These are phyloP conservation scores for Leguminivora glycinivorella DNA, from an alignment of 1,140 invertebrate species.

Conservation along the genomic window DNA sequence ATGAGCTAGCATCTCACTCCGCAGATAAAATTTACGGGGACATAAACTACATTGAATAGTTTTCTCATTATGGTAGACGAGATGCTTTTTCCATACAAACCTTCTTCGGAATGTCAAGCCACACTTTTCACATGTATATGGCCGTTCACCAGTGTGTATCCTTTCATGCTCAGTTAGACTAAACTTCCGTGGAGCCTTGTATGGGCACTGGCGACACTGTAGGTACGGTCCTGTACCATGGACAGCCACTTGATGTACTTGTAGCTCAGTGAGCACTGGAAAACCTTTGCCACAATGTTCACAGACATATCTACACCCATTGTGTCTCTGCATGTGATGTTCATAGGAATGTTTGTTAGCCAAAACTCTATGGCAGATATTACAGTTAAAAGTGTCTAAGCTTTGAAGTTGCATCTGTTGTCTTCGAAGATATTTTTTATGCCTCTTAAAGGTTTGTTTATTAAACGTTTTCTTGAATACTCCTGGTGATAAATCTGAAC, in stretches of 20 bases:
- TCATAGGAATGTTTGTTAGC: constrained; percentile 56
- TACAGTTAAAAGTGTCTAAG: constrained; percentile 43
- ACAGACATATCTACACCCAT: constrained; percentile 57
- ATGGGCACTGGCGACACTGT: constrained; percentile 58
- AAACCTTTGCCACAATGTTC: constrained; percentile 67
- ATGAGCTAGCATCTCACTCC: constrained; percentile 57
- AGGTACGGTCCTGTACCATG: constrained; percentile 56
- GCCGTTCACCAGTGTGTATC: constrained; percentile 63
- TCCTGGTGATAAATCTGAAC: not conserved
- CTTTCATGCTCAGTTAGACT: constrained; percentile 62
- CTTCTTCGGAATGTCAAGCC: constrained; percentile 63
- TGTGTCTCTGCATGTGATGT: constrained; percentile 67
- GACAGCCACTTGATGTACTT: constrained; percentile 50
- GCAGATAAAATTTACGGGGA: constrained; percentile 55
- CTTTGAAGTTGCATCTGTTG: not conserved
- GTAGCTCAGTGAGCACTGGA: constrained; percentile 43
- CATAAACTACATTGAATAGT: constrained; percentile 59
- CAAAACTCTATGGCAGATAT: constrained; percentile 55
- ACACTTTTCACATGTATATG: constrained; percentile 67
- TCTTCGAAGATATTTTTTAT: constrained; percentile 29
- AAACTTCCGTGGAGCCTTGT: constrained; percentile 56
- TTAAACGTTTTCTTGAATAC: not conserved
- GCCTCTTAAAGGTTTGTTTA: constrained; percentile 5
- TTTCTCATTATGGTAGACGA: constrained; percentile 60
- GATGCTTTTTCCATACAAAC: constrained; percentile 63